Base-by-base conservation (phyloP, 1,140 invertebrate species). In the Pararge aegeria region DNA sequence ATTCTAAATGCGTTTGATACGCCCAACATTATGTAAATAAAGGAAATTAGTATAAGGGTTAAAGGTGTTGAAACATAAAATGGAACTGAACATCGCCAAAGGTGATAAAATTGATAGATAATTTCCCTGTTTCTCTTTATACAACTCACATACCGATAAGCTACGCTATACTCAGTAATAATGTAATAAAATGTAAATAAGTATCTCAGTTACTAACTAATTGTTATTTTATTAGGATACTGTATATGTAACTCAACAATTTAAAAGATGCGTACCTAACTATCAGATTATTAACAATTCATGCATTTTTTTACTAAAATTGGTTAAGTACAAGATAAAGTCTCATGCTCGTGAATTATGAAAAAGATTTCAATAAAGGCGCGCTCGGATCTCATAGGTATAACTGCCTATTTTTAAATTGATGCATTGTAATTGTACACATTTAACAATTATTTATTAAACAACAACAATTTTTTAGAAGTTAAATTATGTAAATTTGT, bases 181-280 rank as follows among this genome's bases (percentile, higher is more conserved):
- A 75, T 88, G 81, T 85, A 86, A 80, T 72, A 75, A 80, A 81
- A 66, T 87, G 84, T 88, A 88, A 75, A 88, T 86, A 84, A 52
- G 50, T 76, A 66, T 56, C 34, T 75, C 75, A 42, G 55, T 48
- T 55, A 61, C 29, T 61, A 55, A 61, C 42, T 61, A 61, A 46
- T 54, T 54, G 40, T 54, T 37, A 58, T 29, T 49, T 49, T 49
- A 49, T 12, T 61, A 61, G 34, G 29, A 46, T 57, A 15, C n/a
- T 49, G n/a, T n/a, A n/a, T 40, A 40, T 52, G 15, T 49, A 27
- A 40, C 24, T 40, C 21, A 40, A 55, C 48, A 37, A 55, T 55
- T 61, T 55, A 2, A 27, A 29, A 15, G 12, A 46, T 46, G 42
- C 13, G 5, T 40, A 40, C 13, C 9, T 34, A 27, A 7, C 30